A percentile compares a stretch with the other conserved stretches of the same genome.
Evolutionary conservation across 1,140 invertebrate species (phyloP).

Genomic region (Drosophila littoralis): DNA sequence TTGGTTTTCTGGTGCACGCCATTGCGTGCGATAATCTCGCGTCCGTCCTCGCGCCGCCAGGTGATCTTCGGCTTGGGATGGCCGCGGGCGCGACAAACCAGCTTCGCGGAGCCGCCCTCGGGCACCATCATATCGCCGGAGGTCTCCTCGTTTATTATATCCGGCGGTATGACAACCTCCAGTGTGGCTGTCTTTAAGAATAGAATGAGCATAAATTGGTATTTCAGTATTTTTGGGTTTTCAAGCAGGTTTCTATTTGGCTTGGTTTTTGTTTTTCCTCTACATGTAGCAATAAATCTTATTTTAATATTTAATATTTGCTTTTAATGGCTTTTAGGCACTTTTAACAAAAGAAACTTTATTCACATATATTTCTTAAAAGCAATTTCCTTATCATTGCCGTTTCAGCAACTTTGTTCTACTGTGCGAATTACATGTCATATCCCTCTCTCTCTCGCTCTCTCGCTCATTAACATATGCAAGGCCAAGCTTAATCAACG

Average conservation of each 20-base stretch:
- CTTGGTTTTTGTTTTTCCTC: no score
- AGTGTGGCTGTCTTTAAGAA: conserved; percentile 90
- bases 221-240: conserved; percentile 3
- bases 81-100: conserved; percentile 93
- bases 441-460: no score
- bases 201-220: neutral
- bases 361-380: no score
- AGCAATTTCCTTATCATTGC: neutral
- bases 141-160: conserved; percentile 94
- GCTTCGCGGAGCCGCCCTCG: conserved; percentile 94
- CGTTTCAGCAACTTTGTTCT: neutral
- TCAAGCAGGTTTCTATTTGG: neutral
- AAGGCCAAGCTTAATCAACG: no score
- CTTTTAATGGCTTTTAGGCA: no score
- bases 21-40: conserved; percentile 91
- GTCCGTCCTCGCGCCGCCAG: conserved; percentile 94
- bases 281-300: no score
- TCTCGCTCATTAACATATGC: no score
- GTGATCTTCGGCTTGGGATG: conserved; percentile 93
- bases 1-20: conserved; percentile 89
- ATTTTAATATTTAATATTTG: neutral
- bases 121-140: conserved; percentile 95
- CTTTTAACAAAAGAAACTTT: no score
- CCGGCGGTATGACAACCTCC: conserved; percentile 95
- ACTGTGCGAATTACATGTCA: neutral